Percentiles rank a stretch among this genome's conserved stretches.
phyloP scores from a whole-genome alignment of 1,140 invertebrate species.

The Acyrthosiphon pisum region DNA sequence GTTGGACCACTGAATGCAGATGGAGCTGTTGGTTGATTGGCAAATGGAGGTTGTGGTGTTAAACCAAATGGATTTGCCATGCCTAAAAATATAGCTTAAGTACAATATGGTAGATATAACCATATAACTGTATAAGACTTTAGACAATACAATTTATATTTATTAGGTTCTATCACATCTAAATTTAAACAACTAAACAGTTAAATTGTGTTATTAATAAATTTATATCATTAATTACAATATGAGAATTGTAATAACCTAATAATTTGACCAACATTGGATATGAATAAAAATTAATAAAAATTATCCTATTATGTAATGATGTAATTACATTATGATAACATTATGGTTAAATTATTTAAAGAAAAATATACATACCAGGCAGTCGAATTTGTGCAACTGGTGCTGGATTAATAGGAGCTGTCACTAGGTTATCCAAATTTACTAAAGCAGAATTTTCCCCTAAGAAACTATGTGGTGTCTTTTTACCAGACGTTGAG shows the following conservation, averaged over 20 bases:
- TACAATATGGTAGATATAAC: neutral
- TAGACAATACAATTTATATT: no score
- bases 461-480: slow-evolving; percentile 90
- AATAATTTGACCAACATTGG: neutral
- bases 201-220: neutral
- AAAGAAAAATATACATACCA: slow-evolving; percentile 51
- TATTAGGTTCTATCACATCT: neutral
- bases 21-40: slow-evolving; percentile 22
- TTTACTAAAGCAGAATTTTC: slow-evolving; percentile 94
- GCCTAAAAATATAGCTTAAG: slow-evolving; percentile 51
- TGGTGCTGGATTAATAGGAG: slow-evolving; percentile 59
- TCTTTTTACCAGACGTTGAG: slow-evolving; percentile 71
- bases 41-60: slow-evolving; percentile 45
- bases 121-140: neutral
- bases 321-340: neutral
- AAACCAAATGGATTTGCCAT: slow-evolving; percentile 59
- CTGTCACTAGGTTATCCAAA: slow-evolving; percentile 90
- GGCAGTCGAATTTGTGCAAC: slow-evolving; percentile 58
- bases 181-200: neutral
- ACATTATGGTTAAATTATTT: neutral
- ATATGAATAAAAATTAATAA: neutral
- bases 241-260: neutral
- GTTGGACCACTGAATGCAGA: slow-evolving; percentile 41
- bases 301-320: neutral
- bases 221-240: neutral